Evolutionary conservation across 2,797 vertebrate species (phyloP), one percentile per base, ranked within the genome.

Genomic region (Iguana delicatissima): DNA sequence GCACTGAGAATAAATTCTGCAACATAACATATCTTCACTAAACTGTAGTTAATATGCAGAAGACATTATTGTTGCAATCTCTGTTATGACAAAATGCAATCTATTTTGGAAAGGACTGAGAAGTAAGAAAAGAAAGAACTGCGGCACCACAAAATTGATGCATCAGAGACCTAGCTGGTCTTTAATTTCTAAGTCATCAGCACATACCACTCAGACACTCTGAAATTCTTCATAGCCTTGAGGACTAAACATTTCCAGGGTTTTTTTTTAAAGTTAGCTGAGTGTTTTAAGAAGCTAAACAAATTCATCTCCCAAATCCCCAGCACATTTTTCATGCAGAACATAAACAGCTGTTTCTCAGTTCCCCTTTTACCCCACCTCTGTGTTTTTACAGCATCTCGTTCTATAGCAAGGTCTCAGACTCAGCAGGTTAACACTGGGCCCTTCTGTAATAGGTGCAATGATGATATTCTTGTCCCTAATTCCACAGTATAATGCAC

Each of bases 401-500:
- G 1, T 38, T 81, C 35, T 76, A 20, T 32, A 86, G 88, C 12
- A 50, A 72, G 32, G 35, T 46, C 35, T 13, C 73, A 55, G 29
- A 69, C 62, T 82, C 59, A 7, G 50, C 80, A 59, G 64, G 62
- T 80, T 69, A 80, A 62, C 59, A n/a, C 35, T 55, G 69, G 85
- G 5, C 5, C 22, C 88, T 86, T 20, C 69, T 52, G 74, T 86
- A 80, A 85, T 12, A 13, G 64, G 55, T 0, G 0, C 74, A 86
- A 77, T 38, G 50, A 74, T 82, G 8, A 2, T 82, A n/a, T 1
- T 1, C 24, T 20, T 57, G 7, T 89, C 24, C 84, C 1, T 0
- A 82, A 89, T 46, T 76, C 90, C 93, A 62, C 57, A 42, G 13
- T 46, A 38, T 38, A 88, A 85, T 86, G 46, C 72, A 82, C 26